phyloP scores from a whole-genome alignment of 1,140 invertebrate genomes.

The Nautilus pompilius region DNA sequence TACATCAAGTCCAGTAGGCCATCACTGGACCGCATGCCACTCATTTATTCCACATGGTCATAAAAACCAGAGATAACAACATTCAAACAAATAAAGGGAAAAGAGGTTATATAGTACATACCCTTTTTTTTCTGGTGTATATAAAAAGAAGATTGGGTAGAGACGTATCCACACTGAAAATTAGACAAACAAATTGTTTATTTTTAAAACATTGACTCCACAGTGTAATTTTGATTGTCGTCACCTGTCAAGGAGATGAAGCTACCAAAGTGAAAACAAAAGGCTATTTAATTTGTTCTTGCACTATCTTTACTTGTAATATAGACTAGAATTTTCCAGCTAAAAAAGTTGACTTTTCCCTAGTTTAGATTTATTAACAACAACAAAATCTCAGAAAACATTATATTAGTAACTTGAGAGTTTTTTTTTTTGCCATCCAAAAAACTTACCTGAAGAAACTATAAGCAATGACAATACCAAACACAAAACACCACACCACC shows the following conservation, averaged over 20 bases:
- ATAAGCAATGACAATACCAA: constrained; percentile 31
- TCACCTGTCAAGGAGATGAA: too few species aligned
- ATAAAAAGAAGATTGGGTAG: constrained; percentile 37
- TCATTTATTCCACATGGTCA: too few species aligned
- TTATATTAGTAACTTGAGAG: background rate
- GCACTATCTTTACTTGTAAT: too few species aligned
- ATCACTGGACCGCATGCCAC: too few species aligned
- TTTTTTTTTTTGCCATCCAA: background rate
- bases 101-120: constrained; percentile 10
- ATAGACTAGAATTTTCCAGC: too few species aligned
- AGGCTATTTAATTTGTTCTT: too few species aligned
- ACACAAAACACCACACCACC: constrained; percentile 33
- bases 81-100: background rate
- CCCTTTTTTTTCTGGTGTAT: constrained; percentile 30
- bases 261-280: too few species aligned
- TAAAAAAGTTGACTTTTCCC: background rate
- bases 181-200: background rate
- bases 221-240: too few species aligned
- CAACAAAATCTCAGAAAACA: background rate
- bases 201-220: too few species aligned
- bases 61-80: background rate
- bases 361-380: background rate
- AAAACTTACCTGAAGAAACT: constrained; percentile 27
- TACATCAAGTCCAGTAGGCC: too few species aligned
- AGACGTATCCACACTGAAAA: constrained; percentile 24